A percentile compares a stretch with the other conserved stretches of the same genome.
Evolutionary conservation across 2,113 vertebrate species (phyloP).

Genomic region (Crotalus tigris): DNA sequence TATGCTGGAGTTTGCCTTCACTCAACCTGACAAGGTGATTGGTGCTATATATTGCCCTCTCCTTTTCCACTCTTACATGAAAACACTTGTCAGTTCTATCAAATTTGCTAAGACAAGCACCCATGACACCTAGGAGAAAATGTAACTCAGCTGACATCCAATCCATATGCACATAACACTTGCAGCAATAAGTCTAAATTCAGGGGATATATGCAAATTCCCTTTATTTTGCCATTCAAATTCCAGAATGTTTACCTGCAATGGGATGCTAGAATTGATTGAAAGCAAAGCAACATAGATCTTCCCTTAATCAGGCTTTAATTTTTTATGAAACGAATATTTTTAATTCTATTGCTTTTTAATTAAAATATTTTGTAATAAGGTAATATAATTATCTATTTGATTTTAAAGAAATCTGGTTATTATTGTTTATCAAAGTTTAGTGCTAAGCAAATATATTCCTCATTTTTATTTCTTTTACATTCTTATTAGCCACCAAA

Average conservation of each 20-base stretch:
- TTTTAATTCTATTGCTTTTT: conserved; percentile 55
- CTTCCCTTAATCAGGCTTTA: conserved; percentile 44
- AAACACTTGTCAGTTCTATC: conserved; percentile 70
- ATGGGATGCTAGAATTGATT: conserved; percentile 57
- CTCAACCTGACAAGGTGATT: conserved; percentile 65
- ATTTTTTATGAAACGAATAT: conserved; percentile 34
- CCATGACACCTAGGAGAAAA: conserved; percentile 68
- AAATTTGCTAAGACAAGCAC: conserved; percentile 70
- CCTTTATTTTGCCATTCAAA: conserved; percentile 44
- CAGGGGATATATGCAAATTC: conserved; percentile 69
- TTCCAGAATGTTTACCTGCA: conserved; percentile 57
- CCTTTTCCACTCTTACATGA: conserved; percentile 58
- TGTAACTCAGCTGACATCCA: conserved; percentile 64
- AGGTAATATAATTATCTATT: not conserved
- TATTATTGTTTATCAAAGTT: conserved; percentile 23
- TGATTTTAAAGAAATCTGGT: conserved; percentile 25
- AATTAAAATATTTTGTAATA: conserved; percentile 48
- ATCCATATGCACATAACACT: conserved; percentile 30
- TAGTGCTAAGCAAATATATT: conserved; percentile 35
- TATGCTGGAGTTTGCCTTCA: conserved; percentile 63
- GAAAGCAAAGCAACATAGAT: conserved; percentile 52
- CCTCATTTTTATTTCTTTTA: conserved; percentile 1
- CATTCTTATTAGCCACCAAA: conserved; percentile 16
- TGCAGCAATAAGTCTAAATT: conserved; percentile 63
- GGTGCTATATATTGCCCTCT: conserved; percentile 58